phyloP scores from a whole-genome alignment of 2,113 vertebrate genomes.

The Alethe diademata region DNA sequence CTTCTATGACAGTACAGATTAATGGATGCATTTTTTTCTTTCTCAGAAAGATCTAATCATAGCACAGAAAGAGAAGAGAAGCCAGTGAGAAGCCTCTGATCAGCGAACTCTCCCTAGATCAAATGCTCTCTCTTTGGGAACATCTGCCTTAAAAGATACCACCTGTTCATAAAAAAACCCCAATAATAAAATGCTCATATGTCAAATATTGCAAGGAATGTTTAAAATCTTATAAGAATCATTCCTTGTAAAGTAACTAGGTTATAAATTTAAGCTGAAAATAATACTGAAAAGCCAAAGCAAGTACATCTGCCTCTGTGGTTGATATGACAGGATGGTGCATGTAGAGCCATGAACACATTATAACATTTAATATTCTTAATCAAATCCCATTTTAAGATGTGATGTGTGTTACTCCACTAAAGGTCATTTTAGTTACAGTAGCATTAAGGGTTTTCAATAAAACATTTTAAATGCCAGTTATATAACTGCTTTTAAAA shows the following conservation, averaged over 20 bases:
- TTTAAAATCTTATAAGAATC: neutral
- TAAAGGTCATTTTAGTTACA: slow-evolving; percentile 67
- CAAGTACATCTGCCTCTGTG: neutral
- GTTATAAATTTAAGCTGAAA: neutral
- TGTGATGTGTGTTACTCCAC: slow-evolving; percentile 34
- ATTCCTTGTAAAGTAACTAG: neutral
- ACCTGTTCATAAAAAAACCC: slow-evolving; percentile 1
- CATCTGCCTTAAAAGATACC: slow-evolving; percentile 27
- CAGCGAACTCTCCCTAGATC: neutral
- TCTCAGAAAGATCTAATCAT: neutral
- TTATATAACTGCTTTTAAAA: slow-evolving; percentile 73
- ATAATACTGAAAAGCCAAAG: neutral
- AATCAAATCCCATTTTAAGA: slow-evolving; percentile 61
- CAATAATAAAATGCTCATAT: neutral
- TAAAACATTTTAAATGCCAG: slow-evolving; percentile 72
- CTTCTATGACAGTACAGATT: neutral
- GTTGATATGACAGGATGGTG: neutral
- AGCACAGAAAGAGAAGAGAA: neutral
- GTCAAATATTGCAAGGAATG: neutral
- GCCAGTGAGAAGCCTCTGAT: neutral
- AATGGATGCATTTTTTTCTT: slow-evolving; percentile 38
- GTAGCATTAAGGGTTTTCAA: slow-evolving; percentile 66
- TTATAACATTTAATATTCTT: slow-evolving; percentile 48
- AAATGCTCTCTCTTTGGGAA: neutral
- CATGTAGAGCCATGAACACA: neutral